Percentiles rank a stretch among this genome's conserved stretches.
These are phyloP conservation scores for Sebastes oblongus DNA, from an alignment of 2,797 vertebrate genomes.

Conservation along the genomic window DNA sequence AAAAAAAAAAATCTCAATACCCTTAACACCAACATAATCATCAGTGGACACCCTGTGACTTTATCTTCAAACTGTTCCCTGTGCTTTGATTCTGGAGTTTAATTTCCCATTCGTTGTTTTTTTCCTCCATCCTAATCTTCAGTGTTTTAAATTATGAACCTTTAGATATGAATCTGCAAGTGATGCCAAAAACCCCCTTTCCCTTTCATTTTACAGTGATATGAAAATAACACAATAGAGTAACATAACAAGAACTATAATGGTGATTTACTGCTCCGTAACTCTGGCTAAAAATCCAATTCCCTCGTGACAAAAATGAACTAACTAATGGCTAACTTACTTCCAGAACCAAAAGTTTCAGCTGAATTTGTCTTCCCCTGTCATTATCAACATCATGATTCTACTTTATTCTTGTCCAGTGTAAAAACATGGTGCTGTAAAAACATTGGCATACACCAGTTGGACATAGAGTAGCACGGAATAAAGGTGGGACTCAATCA, in stretches of 20 bases:
- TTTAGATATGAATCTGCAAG: neutral
- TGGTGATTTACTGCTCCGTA: neutral
- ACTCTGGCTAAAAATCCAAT: neutral
- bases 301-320: neutral
- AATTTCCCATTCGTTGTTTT: neutral
- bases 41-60: neutral
- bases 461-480: neutral
- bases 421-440: conserved; percentile 4
- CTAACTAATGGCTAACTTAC: neutral
- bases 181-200: neutral
- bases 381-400: neutral
- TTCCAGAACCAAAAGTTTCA: neutral
- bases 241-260: neutral
- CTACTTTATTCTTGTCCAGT: conserved; percentile 3
- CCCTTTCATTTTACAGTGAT: neutral
- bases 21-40: neutral
- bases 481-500: neutral
- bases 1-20: neutral
- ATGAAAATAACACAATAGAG: neutral
- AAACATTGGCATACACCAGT: neutral
- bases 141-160: neutral
- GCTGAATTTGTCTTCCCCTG: neutral
- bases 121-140: neutral
- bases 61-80: neutral
- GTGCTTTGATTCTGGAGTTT: neutral